These are phyloP conservation scores for Poecilia gillii DNA, from an alignment of 2,797 vertebrate genomes.

Conservation along the genomic window DNA sequence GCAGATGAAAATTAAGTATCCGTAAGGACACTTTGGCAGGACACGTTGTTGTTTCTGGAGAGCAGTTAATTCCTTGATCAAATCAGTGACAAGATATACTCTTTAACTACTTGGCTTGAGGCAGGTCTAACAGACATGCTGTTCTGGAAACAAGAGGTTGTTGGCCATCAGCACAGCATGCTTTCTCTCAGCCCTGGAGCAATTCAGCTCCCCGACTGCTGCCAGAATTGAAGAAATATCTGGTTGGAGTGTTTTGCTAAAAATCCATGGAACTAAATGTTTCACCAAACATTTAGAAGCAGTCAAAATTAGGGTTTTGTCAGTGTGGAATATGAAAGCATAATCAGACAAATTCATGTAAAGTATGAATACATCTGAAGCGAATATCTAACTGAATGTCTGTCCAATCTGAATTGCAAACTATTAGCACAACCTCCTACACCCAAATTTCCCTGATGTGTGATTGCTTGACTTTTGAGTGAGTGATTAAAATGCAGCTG, in stretches of 20 bases:
- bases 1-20: constrained; percentile 15
- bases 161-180: constrained; percentile 26
- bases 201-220: constrained; percentile 11
- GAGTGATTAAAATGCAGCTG: constrained; percentile 66
- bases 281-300: constrained; percentile 19
- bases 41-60: constrained; percentile 30
- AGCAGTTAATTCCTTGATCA: constrained; percentile 21
- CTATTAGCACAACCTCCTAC: constrained; percentile 62
- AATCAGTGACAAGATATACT: constrained; percentile 27
- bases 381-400: constrained; percentile 59
- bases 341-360: constrained; percentile 52
- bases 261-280: constrained; percentile 17
- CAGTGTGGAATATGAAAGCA: constrained; percentile 50
- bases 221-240: constrained; percentile 40
- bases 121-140: constrained; percentile 29
- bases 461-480: constrained; percentile 50
- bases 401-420: constrained; percentile 57
- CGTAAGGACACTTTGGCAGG: constrained; percentile 41
- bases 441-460: constrained; percentile 55
- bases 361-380: constrained; percentile 60
- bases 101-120: constrained; percentile 31
- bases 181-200: constrained; percentile 35
- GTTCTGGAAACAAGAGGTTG: constrained; percentile 40
- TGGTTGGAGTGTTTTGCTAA: constrained; percentile 12
- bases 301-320: constrained; percentile 38